A percentile compares a stretch with the other conserved stretches of the same genome.
These are phyloP conservation scores for Falco cherrug DNA, from an alignment of 2,797 vertebrate genomes.

Conservation along the genomic window DNA sequence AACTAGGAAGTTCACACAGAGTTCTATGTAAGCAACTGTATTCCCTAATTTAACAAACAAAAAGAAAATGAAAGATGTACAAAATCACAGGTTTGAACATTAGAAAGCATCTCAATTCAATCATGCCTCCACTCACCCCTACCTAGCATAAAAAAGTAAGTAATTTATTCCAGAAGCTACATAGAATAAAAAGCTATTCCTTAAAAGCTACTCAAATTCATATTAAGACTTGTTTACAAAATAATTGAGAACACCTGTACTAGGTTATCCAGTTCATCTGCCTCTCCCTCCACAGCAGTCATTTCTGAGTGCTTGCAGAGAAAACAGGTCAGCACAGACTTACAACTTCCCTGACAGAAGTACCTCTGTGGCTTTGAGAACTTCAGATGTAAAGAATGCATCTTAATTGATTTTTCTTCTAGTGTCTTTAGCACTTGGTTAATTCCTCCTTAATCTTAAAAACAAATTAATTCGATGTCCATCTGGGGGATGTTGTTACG, in stretches of 20 bases:
- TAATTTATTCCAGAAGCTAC: background rate
- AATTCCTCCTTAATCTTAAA: background rate
- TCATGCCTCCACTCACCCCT: fast-evolving
- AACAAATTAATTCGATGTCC: background rate
- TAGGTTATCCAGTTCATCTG: background rate
- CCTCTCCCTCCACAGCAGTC: background rate
- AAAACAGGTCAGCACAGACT: background rate
- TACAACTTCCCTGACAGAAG: background rate
- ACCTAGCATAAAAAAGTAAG: background rate
- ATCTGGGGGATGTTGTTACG: background rate
- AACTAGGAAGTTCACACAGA: background rate
- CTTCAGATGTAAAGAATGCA: background rate
- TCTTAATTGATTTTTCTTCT: background rate
- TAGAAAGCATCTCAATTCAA: background rate
- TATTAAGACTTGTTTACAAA: background rate
- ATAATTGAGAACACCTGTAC: background rate
- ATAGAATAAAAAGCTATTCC: background rate
- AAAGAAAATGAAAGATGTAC: too few relatives aligned
- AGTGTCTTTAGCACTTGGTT: background rate
- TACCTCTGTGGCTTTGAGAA: background rate
- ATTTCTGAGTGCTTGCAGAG: background rate
- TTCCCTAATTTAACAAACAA: background rate
- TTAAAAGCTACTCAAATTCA: background rate
- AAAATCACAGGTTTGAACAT: background rate
- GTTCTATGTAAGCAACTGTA: background rate